These are phyloP conservation scores for Epicampocera succincta DNA, from an alignment of 2,888 invertebrate genomes.

Conservation along the genomic window DNA sequence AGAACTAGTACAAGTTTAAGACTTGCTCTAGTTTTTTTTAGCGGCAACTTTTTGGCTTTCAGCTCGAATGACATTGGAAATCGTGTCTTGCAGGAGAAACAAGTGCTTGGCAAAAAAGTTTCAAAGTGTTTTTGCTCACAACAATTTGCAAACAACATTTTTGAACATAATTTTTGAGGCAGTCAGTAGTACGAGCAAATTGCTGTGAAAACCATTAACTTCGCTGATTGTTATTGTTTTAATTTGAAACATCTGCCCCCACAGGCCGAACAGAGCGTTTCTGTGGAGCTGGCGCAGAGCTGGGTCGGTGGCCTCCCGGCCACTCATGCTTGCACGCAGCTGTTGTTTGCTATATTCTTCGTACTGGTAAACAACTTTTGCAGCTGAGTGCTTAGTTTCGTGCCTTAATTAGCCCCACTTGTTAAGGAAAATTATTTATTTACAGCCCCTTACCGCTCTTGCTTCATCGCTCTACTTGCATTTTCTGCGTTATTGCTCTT, in stretches of 20 bases:
- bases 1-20: not conserved
- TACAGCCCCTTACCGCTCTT: not conserved
- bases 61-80: slow-evolving; percentile 1
- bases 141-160: not conserved
- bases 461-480: not conserved
- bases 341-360: not conserved
- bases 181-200: not conserved
- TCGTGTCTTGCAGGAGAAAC: not conserved
- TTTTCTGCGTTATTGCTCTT: not conserved
- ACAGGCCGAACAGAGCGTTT: too few species aligned
- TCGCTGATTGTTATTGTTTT: too few species aligned
- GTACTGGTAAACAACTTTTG: not conserved
- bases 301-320: too few species aligned
- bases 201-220: not conserved
- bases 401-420: slow-evolving; percentile 39
- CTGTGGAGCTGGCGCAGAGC: too few species aligned
- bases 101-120: not conserved
- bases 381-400: not conserved
- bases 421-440: slow-evolving; percentile 15
- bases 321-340: not conserved
- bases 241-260: too few species aligned
- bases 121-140: not conserved
- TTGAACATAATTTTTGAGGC: not conserved
- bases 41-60: not conserved
- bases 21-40: not conserved